Conservation (phyloP, 2,888 invertebrate genomes). For the Pterobdella sp. region DNA sequence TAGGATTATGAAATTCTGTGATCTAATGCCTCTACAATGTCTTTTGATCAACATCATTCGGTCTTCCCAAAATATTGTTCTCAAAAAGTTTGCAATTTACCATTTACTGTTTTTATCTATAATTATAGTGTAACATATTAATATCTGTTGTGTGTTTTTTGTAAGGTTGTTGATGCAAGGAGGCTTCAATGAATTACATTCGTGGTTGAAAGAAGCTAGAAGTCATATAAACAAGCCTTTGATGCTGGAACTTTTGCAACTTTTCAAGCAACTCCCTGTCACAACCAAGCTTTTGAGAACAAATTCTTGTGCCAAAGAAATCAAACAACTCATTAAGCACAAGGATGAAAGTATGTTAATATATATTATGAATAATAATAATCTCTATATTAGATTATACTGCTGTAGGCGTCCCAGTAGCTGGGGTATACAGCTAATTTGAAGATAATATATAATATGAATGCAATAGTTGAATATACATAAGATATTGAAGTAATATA, state of each 20-base stretch:
- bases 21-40: slow-evolving; percentile 23
- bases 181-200: slow-evolving; percentile 2
- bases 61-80: slow-evolving; percentile 2
- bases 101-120: not conserved
- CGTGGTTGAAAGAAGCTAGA: slow-evolving; percentile 22
- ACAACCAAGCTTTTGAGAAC: slow-evolving; percentile 20
- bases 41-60: slow-evolving; percentile 25
- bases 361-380: not conserved
- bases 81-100: slow-evolving; percentile 13
- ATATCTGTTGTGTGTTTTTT: not conserved
- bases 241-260: slow-evolving; percentile 21
- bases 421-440: too few species aligned
- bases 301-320: slow-evolving; percentile 23
- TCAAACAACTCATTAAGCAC: slow-evolving; percentile 27
- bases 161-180: slow-evolving; percentile 12
- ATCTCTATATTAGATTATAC: too few species aligned
- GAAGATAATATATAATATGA: too few species aligned
- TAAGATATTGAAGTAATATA: too few species aligned
- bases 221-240: slow-evolving; percentile 25
- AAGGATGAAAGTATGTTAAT: slow-evolving; percentile 18
- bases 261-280: slow-evolving; percentile 23
- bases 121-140: not conserved
- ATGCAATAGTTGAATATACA: too few species aligned
- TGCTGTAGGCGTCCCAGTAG: too few species aligned
- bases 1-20: slow-evolving; percentile 20